Evolutionary conservation across 2,113 vertebrate species (phyloP).

Genomic region (Alouatta palliata): DNA sequence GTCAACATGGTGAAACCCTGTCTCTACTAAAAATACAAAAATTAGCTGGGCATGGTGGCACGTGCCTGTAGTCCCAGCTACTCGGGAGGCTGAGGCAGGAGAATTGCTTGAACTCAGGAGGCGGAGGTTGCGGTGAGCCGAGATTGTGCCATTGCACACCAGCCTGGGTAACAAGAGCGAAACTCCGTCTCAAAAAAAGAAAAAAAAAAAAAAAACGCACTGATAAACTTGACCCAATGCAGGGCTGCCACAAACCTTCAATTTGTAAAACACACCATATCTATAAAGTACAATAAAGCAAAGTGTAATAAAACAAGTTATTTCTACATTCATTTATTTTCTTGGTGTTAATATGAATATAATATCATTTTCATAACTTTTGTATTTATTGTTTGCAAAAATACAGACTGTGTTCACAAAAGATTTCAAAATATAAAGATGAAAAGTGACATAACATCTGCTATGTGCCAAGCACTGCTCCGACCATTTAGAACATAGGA

Average conservation of each 20-base stretch:
- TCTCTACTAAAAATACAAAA: no score
- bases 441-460: background rate
- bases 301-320: background rate
- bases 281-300: background rate
- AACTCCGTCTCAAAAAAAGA: no score
- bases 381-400: background rate
- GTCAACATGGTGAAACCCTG: no score
- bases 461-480: fast-evolving
- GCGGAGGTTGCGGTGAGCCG: no score
- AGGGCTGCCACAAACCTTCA: background rate
- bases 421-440: background rate
- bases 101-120: no score
- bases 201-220: no score
- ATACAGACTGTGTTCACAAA: background rate
- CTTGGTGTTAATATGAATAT: background rate
- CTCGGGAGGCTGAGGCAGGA: no score
- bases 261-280: background rate
- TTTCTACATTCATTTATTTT: background rate
- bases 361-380: background rate
- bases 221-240: background rate
- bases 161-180: no score
- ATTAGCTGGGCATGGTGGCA: no score
- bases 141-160: no score
- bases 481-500: background rate
- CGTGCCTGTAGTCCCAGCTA: no score